Percentiles rank a stretch among this genome's conserved stretches.
Evolutionary conservation across 2,888 invertebrate species (phyloP).

Genomic region (Kryphioiulus occultus): DNA sequence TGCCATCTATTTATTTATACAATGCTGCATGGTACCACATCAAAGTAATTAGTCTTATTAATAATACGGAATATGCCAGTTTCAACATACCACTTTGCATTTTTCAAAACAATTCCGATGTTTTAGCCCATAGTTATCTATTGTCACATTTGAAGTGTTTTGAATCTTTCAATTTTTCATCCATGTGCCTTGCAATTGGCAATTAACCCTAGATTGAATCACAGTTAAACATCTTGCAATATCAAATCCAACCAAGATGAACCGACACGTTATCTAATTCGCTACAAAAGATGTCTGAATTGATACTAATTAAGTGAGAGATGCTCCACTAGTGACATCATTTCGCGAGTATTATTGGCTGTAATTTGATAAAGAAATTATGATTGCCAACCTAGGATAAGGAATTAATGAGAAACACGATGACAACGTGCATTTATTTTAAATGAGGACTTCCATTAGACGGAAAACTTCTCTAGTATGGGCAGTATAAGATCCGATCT

Average conservation of each 20-base stretch:
- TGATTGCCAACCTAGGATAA: constrained; percentile 45
- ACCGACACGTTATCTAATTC: neutral
- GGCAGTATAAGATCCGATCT: neutral
- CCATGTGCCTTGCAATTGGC: neutral
- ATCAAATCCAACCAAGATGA: neutral
- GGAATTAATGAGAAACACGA: constrained; percentile 15
- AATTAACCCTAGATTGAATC: neutral
- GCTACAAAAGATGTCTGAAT: constrained; percentile 20
- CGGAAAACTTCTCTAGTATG: neutral
- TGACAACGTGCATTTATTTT: constrained; percentile 37
- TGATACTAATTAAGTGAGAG: constrained; percentile 48
- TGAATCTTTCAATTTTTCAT: neutral
- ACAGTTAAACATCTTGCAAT: neutral
- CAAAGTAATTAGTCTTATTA: too few species aligned
- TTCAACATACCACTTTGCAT: neutral
- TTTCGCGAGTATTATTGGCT: neutral
- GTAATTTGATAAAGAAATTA: constrained; percentile 50
- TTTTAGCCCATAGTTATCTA: neutral
- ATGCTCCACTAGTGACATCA: constrained; percentile 33
- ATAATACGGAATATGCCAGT: neutral
- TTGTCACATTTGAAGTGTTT: neutral
- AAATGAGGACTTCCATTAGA: neutral
- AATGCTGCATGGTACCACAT: too few species aligned
- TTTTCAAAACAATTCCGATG: neutral
- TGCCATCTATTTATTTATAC: too few species aligned